Conservation (phyloP, 2,113 vertebrate genomes). For the Notarius quadriscutis region DNA sequence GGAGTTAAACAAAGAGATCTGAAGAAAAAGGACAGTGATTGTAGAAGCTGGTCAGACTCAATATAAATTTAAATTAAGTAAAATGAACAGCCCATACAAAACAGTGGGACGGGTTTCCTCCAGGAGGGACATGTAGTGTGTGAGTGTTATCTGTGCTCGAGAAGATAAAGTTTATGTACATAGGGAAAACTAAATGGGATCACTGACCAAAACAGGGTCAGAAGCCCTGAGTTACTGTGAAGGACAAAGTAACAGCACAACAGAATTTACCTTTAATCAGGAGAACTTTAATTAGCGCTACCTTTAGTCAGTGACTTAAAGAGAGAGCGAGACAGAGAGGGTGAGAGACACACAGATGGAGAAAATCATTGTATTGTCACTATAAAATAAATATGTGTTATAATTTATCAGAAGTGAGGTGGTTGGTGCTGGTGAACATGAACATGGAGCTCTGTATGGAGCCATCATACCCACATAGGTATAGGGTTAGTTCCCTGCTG, state of each 20-base stretch:
- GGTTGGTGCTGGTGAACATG: background rate
- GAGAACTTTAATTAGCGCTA: background rate
- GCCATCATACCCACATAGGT: background rate
- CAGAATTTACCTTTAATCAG: background rate
- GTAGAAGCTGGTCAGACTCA: background rate
- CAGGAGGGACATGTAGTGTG: background rate
- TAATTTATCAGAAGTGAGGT: background rate
- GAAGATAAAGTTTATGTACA: background rate
- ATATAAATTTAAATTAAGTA: too few relatives aligned
- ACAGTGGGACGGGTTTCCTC: background rate
- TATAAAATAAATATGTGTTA: background rate
- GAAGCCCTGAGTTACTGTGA: background rate
- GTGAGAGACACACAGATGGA: background rate
- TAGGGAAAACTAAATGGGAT: background rate
- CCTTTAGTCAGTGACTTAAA: background rate
- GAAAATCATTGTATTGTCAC: background rate
- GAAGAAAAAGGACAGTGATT: background rate
- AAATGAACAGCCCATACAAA: background rate
- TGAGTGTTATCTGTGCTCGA: background rate
- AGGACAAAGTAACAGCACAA: background rate
- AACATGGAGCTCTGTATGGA: background rate
- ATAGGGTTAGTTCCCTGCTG: background rate
- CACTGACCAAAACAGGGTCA: background rate
- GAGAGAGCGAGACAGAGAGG: background rate
- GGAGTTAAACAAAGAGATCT: background rate